These are phyloP conservation scores for Thymelicus sylvestris DNA, from an alignment of 2,888 invertebrate species.

Conservation along the genomic window DNA sequence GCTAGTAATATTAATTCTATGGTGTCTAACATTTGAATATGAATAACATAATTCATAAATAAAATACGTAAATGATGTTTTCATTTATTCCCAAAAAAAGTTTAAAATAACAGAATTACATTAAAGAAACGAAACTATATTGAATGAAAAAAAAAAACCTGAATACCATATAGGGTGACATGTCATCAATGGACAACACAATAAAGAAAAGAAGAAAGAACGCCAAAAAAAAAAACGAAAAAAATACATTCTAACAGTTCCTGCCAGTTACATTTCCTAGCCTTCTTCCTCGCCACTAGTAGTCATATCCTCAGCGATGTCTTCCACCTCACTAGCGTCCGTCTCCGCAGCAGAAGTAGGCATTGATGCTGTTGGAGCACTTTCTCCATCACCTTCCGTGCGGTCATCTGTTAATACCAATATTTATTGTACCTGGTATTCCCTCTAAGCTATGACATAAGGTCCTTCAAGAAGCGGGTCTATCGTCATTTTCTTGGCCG, in stretches of 20 bases:
- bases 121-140: not conserved
- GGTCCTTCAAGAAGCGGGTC: no score
- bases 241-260: not conserved
- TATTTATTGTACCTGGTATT: not conserved
- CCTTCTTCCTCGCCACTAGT: constrained; percentile 38
- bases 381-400: constrained; percentile 51
- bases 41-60: no score
- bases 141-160: no score
- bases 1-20: no score
- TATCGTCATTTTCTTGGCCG: no score
- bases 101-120: not conserved
- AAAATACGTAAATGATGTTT: no score
- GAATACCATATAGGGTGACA: no score
- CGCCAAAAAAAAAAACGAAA: not conserved
- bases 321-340: constrained; percentile 54
- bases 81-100: no score
- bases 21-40: not conserved
- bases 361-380: constrained; percentile 48
- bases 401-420: constrained; percentile 38
- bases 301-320: constrained; percentile 39
- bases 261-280: not conserved
- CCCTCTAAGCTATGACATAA: no score
- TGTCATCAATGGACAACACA: no score
- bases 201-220: not conserved
- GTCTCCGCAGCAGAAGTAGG: constrained; percentile 48